Percentiles rank a stretch among this genome's conserved stretches.
Conservation (phyloP, 2,113 vertebrate species). For the Echinops telfairi region DNA sequence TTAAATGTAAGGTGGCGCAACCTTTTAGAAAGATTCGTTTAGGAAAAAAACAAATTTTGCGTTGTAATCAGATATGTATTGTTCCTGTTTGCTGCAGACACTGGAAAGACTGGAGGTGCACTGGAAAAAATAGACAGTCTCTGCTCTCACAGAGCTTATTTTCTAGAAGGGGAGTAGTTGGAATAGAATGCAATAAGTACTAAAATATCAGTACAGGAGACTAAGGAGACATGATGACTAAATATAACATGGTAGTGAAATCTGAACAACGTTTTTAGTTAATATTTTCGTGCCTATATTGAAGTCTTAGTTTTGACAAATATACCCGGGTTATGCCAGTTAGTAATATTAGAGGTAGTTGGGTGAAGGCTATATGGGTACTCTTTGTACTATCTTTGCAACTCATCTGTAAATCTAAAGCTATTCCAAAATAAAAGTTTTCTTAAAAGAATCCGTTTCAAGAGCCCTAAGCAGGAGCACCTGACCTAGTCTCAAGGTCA, state of each 20-base stretch:
- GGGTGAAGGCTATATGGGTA: too few species aligned
- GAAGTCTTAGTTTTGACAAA: slow-evolving; percentile 18
- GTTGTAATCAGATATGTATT: background rate
- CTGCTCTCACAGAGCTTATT: background rate
- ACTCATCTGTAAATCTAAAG: too few species aligned
- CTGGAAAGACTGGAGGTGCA: background rate
- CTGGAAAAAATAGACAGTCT: background rate
- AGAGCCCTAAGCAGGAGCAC: too few species aligned
- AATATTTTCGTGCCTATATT: background rate
- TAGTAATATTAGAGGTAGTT: too few species aligned
- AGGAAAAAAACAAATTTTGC: background rate
- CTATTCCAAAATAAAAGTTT: too few species aligned
- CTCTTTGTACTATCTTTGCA: too few species aligned
- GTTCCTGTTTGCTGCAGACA: background rate
- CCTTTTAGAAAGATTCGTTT: background rate
- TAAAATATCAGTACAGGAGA: background rate
- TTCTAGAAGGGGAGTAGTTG: background rate
- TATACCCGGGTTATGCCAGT: background rate
- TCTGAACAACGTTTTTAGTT: background rate
- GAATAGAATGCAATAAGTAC: background rate
- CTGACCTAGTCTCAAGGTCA: too few species aligned
- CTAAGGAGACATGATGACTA: background rate
- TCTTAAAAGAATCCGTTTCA: too few species aligned
- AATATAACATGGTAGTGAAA: background rate
- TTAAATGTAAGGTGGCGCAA: background rate